phyloP scores from a whole-genome alignment of 2,888 invertebrate genomes.

The Ochropacha duplaris region DNA sequence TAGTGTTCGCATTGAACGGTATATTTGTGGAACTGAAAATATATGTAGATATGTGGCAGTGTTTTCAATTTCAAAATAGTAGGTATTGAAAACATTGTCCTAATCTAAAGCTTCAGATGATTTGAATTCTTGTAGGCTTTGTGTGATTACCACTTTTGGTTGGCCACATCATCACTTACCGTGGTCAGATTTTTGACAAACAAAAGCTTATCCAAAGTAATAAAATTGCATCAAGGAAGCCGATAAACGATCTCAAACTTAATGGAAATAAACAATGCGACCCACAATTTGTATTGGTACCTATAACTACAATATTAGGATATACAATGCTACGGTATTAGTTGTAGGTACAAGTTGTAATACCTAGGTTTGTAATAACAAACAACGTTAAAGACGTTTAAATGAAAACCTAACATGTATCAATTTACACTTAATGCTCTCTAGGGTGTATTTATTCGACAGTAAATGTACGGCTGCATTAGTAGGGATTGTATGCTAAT shows the following conservation, averaged over 20 bases:
- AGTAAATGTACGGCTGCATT: slow-evolving; percentile 14
- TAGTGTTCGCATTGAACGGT: slow-evolving; percentile 35
- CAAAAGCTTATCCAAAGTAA: no score
- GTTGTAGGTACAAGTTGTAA: not conserved
- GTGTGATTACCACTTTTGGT: no score
- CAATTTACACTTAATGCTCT: slow-evolving; percentile 10
- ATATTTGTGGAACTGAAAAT: slow-evolving; percentile 14
- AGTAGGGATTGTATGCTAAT: slow-evolving; percentile 9
- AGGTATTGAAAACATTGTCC: not conserved
- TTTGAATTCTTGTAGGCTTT: no score
- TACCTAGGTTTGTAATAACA: not conserved
- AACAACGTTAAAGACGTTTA: not conserved
- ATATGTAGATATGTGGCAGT: slow-evolving; percentile 3
- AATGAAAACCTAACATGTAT: not conserved
- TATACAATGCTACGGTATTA: not conserved
- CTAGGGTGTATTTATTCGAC: slow-evolving; percentile 20
- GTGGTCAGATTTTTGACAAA: no score
- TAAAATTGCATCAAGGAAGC: not conserved
- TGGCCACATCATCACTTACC: no score
- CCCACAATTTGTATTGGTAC: not conserved
- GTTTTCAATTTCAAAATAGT: not conserved
- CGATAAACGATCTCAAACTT: no score
- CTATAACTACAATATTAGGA: not conserved
- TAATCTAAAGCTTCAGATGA: no score
- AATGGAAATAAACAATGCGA: no score